Evolutionary conservation across 2,888 invertebrate species (phyloP).

Genomic region (Spodoptera picta): DNA sequence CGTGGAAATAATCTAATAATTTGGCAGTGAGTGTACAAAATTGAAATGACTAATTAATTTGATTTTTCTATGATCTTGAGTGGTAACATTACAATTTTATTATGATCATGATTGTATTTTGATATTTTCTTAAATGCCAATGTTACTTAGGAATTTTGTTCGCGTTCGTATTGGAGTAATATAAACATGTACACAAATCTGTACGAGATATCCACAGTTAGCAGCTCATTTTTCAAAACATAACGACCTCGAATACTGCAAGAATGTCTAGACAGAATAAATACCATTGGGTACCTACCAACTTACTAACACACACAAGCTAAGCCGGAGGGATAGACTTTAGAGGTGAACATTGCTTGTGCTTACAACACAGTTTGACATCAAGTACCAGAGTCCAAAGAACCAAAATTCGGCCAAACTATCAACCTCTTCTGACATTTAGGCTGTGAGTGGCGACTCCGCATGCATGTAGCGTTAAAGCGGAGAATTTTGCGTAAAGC

Average conservation of each 20-base stretch:
- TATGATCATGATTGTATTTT: slow-evolving; percentile 7
- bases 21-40: slow-evolving; percentile 43
- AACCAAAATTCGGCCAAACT: slow-evolving; percentile 59
- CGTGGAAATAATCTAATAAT: slow-evolving; percentile 31
- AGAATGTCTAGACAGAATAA: slow-evolving; percentile 66
- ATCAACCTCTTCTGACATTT: slow-evolving; percentile 6
- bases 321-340: slow-evolving; percentile 75
- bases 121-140: slow-evolving; percentile 26
- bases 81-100: slow-evolving; percentile 11
- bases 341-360: slow-evolving; percentile 76
- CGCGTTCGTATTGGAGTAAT: slow-evolving; percentile 25
- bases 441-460: slow-evolving; percentile 17
- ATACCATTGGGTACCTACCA: slow-evolving; percentile 64
- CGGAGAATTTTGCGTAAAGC: slow-evolving; percentile 23
- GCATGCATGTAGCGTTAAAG: slow-evolving; percentile 23
- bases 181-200: slow-evolving; percentile 34
- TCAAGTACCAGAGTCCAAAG: slow-evolving; percentile 76
- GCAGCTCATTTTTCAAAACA: slow-evolving; percentile 43
- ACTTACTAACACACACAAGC: slow-evolving; percentile 77
- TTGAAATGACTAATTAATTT: slow-evolving; percentile 34
- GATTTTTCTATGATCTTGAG: slow-evolving; percentile 20
- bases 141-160: slow-evolving; percentile 33
- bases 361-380: slow-evolving; percentile 77
- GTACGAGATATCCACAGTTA: slow-evolving; percentile 40
- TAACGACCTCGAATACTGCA: slow-evolving; percentile 63